Evolutionary conservation across 2,113 vertebrate species (phyloP).

Genomic region (Corythornis cristatus): DNA sequence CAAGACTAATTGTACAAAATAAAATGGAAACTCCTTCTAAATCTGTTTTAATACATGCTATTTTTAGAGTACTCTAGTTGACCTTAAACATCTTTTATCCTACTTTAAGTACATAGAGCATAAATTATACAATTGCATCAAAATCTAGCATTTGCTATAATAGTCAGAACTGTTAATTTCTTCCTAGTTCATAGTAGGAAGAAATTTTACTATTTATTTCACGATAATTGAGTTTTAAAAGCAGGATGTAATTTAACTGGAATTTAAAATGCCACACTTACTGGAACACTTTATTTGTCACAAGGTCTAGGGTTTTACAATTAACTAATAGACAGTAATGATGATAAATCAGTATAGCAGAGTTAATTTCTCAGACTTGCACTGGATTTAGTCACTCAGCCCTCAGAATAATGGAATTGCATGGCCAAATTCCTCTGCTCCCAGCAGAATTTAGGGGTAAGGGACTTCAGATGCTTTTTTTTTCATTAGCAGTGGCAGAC

Average conservation of each 20-base stretch:
- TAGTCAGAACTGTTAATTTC: neutral
- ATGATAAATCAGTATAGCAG: slow-evolving; percentile 60
- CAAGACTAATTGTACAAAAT: neutral
- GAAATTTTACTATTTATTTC: slow-evolving; percentile 52
- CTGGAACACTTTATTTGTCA: slow-evolving; percentile 56
- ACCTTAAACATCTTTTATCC: neutral
- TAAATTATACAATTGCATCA: neutral
- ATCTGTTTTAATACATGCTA: neutral
- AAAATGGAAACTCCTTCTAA: neutral
- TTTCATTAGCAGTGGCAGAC: too few species aligned
- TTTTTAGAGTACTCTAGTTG: slow-evolving; percentile 1
- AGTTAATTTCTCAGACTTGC: slow-evolving; percentile 46
- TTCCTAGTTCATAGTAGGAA: neutral
- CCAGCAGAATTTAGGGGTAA: neutral
- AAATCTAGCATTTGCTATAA: neutral
- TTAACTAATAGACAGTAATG: slow-evolving; percentile 61
- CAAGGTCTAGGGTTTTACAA: slow-evolving; percentile 28
- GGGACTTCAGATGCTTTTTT: neutral
- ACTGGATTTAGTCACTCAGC: slow-evolving; percentile 24
- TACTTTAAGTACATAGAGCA: neutral
- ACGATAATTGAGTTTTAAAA: slow-evolving; percentile 59
- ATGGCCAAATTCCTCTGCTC: neutral
- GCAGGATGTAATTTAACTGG: slow-evolving; percentile 43
- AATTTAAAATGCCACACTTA: slow-evolving; percentile 52
- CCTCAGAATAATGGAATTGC: slow-evolving; percentile 3